A percentile compares a stretch with the other conserved stretches of the same genome.
Evolutionary conservation across 1,140 invertebrate species (phyloP).

Genomic region (Planococcus citri): DNA sequence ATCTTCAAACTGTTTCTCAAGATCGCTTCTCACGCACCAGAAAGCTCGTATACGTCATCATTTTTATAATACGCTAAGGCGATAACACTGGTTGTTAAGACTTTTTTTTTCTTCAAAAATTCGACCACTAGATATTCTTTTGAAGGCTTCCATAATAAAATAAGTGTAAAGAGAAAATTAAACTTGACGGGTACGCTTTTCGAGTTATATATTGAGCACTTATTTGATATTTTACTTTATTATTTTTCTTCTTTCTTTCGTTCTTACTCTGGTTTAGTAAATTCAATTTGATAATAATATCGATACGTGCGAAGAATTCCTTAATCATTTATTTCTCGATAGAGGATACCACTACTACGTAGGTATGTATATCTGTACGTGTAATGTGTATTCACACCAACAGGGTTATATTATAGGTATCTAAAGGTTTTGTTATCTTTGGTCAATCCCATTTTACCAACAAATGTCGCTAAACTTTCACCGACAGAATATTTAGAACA

Average conservation of each 20-base stretch:
- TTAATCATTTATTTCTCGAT: neutral
- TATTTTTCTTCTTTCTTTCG: neutral
- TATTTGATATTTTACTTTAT: neutral
- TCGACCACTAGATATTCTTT: neutral
- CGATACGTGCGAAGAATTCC: neutral
- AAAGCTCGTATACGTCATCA: neutral
- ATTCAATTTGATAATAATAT: slow-evolving; percentile 5
- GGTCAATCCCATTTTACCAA: too few relatives aligned
- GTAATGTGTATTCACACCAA: too few relatives aligned
- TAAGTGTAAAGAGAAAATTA: slow-evolving; percentile 1
- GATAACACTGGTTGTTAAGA: neutral
- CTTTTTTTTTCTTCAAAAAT: neutral
- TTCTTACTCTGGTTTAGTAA: neutral
- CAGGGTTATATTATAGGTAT: too few relatives aligned
- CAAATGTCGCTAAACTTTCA: too few relatives aligned
- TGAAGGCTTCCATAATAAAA: neutral
- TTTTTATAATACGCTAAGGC: neutral
- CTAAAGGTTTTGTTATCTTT: too few relatives aligned
- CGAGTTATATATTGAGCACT: neutral
- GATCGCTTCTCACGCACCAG: neutral
- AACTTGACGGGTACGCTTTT: neutral
- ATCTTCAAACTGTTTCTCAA: neutral
- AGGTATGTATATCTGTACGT: too few relatives aligned
- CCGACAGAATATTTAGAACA: too few relatives aligned
- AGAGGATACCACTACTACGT: too few relatives aligned